Conservation (phyloP, 2,113 vertebrate genomes). For the Peromyscus polionotus region DNA sequence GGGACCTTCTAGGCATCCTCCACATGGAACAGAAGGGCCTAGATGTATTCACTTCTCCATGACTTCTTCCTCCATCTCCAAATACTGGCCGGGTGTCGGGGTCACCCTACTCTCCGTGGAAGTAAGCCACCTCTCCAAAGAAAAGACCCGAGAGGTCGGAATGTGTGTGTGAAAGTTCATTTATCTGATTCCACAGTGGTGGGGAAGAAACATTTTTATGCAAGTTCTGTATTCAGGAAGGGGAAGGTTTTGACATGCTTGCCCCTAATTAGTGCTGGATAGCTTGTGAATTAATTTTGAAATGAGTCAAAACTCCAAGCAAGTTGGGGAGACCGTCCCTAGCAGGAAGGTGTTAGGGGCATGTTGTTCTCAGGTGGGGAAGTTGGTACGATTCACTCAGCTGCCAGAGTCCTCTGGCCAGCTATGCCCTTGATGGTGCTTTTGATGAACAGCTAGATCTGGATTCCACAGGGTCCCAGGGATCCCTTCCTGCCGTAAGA, state of each 20-base stretch:
- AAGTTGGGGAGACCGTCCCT: neutral
- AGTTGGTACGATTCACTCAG: neutral
- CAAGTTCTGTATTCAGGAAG: neutral
- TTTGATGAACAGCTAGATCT: neutral
- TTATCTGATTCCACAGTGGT: neutral
- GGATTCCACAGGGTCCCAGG: neutral
- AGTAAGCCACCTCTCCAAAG: neutral
- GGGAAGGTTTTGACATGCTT: neutral
- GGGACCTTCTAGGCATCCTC: constrained; percentile 31
- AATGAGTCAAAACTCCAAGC: neutral
- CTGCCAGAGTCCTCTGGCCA: neutral
- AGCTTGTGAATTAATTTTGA: constrained; percentile 6
- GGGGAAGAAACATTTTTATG: constrained; percentile 36
- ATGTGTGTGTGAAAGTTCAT: neutral
- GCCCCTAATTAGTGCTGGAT: neutral
- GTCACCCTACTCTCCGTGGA: neutral
- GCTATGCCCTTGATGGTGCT: neutral
- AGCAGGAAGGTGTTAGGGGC: neutral
- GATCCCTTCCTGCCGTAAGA: too few relatives aligned
- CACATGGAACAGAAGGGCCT: constrained; percentile 16
- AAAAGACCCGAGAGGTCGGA: neutral
- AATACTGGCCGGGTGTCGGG: neutral
- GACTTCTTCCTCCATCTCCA: neutral
- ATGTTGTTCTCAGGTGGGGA: neutral
- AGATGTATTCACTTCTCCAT: constrained; percentile 32